Conservation (phyloP, 2,797 vertebrate species). For the Linurgus olivaceus region DNA sequence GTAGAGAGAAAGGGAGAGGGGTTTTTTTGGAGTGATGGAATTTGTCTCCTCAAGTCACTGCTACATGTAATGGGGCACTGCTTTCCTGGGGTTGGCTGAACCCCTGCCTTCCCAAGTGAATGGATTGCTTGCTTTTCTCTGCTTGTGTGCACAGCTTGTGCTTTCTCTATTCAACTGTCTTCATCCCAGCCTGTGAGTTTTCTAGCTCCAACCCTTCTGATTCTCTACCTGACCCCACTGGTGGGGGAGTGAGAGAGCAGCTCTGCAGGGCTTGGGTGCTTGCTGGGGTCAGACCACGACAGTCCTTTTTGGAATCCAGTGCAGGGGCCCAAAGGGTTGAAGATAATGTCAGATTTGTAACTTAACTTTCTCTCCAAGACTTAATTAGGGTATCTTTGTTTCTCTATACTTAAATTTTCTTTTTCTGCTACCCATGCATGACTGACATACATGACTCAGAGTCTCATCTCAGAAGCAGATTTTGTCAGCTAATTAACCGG, state of each 20-base stretch:
- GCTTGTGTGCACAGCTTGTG: background rate
- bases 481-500: background rate
- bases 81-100: background rate
- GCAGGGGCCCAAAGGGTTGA: background rate
- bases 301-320: background rate
- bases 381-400: background rate
- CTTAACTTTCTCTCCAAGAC: background rate
- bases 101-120: background rate
- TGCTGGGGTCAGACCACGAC: background rate
- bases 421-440: background rate
- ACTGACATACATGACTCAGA: background rate
- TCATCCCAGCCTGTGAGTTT: background rate
- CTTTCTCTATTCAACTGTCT: background rate
- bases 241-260: background rate
- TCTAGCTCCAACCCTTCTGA: background rate
- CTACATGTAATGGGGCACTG: too few relatives aligned
- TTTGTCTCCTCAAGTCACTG: background rate
- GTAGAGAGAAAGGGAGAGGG: background rate
- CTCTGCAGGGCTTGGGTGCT: fast-evolving
- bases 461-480: background rate
- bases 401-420: background rate
- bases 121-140: background rate
- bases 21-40: background rate
- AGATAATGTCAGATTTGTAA: background rate
- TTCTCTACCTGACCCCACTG: fast-evolving